Percentiles rank a stretch among this genome's conserved stretches.
phyloP scores from a whole-genome alignment of 23 tunicate species.

The Styela plicata region DNA sequence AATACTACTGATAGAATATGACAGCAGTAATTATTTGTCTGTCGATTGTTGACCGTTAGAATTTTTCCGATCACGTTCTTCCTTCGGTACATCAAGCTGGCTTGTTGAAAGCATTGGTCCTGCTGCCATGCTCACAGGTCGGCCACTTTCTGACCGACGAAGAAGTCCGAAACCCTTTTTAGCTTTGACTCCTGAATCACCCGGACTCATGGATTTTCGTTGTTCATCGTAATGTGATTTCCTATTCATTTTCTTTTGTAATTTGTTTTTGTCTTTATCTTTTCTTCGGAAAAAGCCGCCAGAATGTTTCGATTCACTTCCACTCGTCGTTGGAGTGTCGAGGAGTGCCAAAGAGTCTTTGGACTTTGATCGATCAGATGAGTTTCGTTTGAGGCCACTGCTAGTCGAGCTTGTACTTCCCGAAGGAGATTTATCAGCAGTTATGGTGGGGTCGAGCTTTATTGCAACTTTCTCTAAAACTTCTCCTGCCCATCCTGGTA shows the following conservation, averaged over 20 bases:
- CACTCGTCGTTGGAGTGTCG: neutral
- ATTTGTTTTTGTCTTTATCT: slow-evolving; percentile 39
- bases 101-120: slow-evolving; percentile 17
- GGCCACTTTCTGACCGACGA: slow-evolving; percentile 69
- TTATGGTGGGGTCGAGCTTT: neutral
- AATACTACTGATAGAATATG: no score
- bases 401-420: neutral
- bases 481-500: slow-evolving; percentile 7
- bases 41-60: neutral
- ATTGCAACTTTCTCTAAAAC: slow-evolving; percentile 11
- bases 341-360: slow-evolving; percentile 1
- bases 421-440: neutral
- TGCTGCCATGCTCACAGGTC: slow-evolving; percentile 37
- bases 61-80: neutral
- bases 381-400: slow-evolving; percentile 39
- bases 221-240: slow-evolving; percentile 33
- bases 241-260: slow-evolving; percentile 42
- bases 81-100: neutral
- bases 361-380: slow-evolving; percentile 44
- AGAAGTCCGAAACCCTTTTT: slow-evolving; percentile 28
- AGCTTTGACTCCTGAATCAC: neutral
- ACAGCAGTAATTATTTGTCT: neutral
- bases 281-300: slow-evolving; percentile 34
- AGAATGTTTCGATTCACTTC: slow-evolving; percentile 1
- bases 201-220: slow-evolving; percentile 19